A percentile compares a stretch with the other conserved stretches of the same genome.
These are phyloP conservation scores for Tuberolachnus salignus DNA, from an alignment of 2,888 invertebrate genomes.

Conservation along the genomic window DNA sequence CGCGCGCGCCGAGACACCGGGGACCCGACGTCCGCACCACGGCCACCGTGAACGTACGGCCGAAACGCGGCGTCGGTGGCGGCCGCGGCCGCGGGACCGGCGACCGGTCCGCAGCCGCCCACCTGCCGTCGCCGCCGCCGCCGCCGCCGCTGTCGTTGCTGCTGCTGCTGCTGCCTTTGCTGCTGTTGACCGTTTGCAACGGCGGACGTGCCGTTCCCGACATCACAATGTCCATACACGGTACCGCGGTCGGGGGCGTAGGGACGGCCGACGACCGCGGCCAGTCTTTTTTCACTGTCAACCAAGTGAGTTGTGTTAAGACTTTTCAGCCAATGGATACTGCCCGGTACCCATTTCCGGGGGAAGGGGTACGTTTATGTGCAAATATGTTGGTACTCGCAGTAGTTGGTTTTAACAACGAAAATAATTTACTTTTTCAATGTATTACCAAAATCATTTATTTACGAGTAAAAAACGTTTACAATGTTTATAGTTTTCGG, in stretches of 20 bases:
- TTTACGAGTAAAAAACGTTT: too few species aligned
- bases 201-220: constrained; percentile 27
- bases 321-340: too few species aligned
- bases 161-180: neutral
- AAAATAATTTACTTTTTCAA: too few species aligned
- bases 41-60: neutral
- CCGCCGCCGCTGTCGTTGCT: neutral
- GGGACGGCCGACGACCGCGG: neutral
- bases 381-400: too few species aligned
- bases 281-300: constrained; percentile 18
- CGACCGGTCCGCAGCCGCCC: neutral
- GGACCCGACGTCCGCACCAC: neutral
- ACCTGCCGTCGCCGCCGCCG: neutral
- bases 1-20: neutral
- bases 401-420: too few species aligned
- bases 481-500: too few species aligned
- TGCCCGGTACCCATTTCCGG: too few species aligned
- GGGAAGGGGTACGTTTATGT: too few species aligned
- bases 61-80: neutral
- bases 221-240: constrained; percentile 54
- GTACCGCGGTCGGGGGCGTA: neutral
- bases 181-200: neutral
- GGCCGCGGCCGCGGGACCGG: constrained; percentile 1
- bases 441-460: too few species aligned
- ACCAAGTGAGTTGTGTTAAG: constrained; percentile 34